Base-by-base conservation (phyloP, 2,888 invertebrate species). In the Caenorhabditis wallacei region DNA sequence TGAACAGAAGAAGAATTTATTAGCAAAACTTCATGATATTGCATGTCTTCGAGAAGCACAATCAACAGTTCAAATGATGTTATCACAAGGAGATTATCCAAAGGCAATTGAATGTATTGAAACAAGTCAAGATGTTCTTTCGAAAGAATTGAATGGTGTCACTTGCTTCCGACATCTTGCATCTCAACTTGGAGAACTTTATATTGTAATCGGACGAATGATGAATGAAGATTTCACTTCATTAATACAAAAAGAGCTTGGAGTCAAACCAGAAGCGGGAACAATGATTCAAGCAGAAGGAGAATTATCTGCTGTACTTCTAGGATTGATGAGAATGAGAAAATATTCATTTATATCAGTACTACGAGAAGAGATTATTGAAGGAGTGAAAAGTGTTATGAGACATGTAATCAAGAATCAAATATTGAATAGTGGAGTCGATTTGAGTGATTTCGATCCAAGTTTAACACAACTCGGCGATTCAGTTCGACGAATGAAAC, bases 31-130 rank as follows among this genome's bases (percentile, higher is more conserved):
- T 11, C 72, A 84, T 22, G 90, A 91, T 69, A 91, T 91, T 51
- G 80, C 90, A 0, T 91, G 90, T 59, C 85, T 91, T 3, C 81
- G 90, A 18, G 98, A 99, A 93, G 98, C 98, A 20, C 99, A 99
- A 92, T 96, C 97, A 0, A 98, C 97, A 93, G 95, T 99, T 90
- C 99, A 99, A 92, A 94, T 97, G 72, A 93, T 98, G 63, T 94
- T 99, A 56, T 96, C 97, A 83, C 96, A 96, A 11, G 96, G 96
- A 84, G 98, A 99, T 93, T 99, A 97, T 94, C 97, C 97, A 1
- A 87, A 84, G 51, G 98, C 98, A 0, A 94, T 99, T 82, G 98
- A 99, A 93, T 94, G 99, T 82, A 99, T 99, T 88, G 95, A 96
- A 86, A 97, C 97, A 3, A 97, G 98, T 1, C 97, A 98, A 93